Evolutionary conservation across 2,113 vertebrate species (phyloP).

Genomic region (Equus quagga): DNA sequence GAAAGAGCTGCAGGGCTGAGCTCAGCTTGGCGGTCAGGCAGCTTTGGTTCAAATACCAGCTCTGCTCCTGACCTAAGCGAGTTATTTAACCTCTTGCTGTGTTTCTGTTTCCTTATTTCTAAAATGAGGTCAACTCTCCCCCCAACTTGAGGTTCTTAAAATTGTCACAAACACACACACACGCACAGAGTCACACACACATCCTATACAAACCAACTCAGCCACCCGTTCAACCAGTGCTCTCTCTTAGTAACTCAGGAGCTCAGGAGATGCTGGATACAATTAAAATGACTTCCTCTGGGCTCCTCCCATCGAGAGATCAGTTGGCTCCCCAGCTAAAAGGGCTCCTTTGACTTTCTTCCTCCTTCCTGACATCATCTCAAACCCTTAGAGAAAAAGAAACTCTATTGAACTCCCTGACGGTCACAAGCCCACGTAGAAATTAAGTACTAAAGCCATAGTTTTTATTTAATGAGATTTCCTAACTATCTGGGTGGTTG

Average conservation of each 20-base stretch:
- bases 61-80: neutral
- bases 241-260: accelerated
- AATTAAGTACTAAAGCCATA: neutral
- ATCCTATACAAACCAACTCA: neutral
- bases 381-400: constrained; percentile 41
- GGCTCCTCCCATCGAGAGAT: neutral
- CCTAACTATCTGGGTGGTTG: constrained; percentile 8
- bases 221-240: neutral
- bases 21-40: neutral
- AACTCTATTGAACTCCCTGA: constrained; percentile 9
- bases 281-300: neutral
- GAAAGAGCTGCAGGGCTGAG: neutral
- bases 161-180: neutral
- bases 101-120: constrained; percentile 11
- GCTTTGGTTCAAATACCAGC: neutral
- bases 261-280: neutral
- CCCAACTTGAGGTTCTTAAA: neutral
- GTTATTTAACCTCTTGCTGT: neutral
- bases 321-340: neutral
- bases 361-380: constrained; percentile 10
- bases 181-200: neutral
- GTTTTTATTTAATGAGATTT: constrained; percentile 51
- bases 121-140: neutral
- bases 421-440: neutral
- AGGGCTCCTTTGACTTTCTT: constrained; percentile 26